Base-by-base conservation (phyloP, 2,888 invertebrate genomes). In the Gisinianus flammeolus region DNA sequence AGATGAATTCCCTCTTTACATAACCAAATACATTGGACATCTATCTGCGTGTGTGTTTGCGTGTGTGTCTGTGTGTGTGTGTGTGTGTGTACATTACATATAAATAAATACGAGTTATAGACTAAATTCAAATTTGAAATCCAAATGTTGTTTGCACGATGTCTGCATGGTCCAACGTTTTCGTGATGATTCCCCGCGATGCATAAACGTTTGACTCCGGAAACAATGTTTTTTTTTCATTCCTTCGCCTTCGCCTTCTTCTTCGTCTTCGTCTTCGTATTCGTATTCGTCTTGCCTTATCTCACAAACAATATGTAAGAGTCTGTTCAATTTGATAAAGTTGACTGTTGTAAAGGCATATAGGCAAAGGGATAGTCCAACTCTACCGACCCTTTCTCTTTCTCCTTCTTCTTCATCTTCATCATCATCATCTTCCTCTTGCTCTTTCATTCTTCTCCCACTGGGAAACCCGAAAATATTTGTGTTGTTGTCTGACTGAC, bases 241-340 rank as follows among this genome's bases (percentile, higher is more conserved):
- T 24, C 24, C 62, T 62, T 62, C 12, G 44, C 12, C 19, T 44
- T 12, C n/a, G n/a, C 54, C 56, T 30, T 62, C 28, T 22, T 24
- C 24, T 22, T 24, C 26, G 12, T 62, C 62, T 62, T 62, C 12
- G 44, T 16, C 19, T 44, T 12, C n/a, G n/a, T n/a, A n/a, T n/a
- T n/a, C n/a, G n/a, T n/a, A n/a, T n/a, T n/a, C n/a, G 44, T 44
- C 12, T 16, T 54, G n/a, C 52, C 67, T 66, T 75, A 66, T 67
- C 68, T 66, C 75, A 67, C 67, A 3, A 54, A n/a, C 31, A 31
- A n/a, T 26, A 67, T 31, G 76, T 31, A 58, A 56, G 58, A 66
- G 30, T 76, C 67, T 35, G 58, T 66, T 76, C 54, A 71, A 77
- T 79, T 77, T 73, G 69, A 77, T 76, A 73, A 79, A 79, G 77